phyloP scores from a whole-genome alignment of 35 echinoderm and acorn worm genomes.

The Eucidaris tribuloides region DNA sequence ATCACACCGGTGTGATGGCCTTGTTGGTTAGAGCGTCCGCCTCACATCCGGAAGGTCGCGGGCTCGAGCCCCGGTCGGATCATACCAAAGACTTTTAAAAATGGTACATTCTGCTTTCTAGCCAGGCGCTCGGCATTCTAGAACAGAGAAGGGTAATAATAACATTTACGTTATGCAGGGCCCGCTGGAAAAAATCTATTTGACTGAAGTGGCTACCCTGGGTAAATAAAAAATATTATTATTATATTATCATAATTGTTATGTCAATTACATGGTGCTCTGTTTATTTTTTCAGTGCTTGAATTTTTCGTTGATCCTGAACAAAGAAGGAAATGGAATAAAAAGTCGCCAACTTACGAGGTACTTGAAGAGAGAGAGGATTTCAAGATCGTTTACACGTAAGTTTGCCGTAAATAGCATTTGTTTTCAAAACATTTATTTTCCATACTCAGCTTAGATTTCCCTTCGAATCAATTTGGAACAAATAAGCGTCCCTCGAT shows the following conservation, averaged over 20 bases:
- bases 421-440: no score
- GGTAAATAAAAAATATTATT: neutral
- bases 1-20: no score
- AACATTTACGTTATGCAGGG: neutral
- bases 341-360: conserved; percentile 71
- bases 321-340: conserved; percentile 85
- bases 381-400: conserved; percentile 91
- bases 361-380: conserved; percentile 81
- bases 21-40: no score
- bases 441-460: no score
- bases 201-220: neutral
- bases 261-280: neutral
- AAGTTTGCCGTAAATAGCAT: no score
- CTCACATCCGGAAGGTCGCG: no score
- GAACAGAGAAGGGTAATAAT: neutral
- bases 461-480: no score
- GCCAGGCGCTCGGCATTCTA: no score
- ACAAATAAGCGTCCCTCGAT: no score
- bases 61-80: no score
- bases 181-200: neutral
- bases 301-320: conserved; percentile 84
- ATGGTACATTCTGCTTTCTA: no score
- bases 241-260: neutral
- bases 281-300: conserved; percentile 60
- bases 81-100: no score